A percentile compares a stretch with the other conserved stretches of the same genome.
These are phyloP conservation scores for Dendrolimus punctatus DNA, from an alignment of 1,140 invertebrate genomes.

Conservation along the genomic window DNA sequence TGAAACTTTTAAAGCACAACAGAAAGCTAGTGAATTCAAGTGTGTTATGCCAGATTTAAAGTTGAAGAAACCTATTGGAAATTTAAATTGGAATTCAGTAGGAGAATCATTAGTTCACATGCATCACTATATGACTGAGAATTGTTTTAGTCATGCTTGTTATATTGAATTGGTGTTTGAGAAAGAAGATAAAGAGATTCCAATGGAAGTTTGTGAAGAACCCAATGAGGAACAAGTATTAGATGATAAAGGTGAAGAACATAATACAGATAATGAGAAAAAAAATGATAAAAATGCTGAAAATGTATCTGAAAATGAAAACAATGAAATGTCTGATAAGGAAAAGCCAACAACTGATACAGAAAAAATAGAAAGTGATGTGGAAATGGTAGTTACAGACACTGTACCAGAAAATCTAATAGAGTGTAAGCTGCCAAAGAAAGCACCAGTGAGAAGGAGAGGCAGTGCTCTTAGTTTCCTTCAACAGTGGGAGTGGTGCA, in stretches of 20 bases:
- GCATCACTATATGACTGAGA: constrained; percentile 77
- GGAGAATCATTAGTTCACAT: constrained; percentile 79
- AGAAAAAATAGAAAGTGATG: constrained; percentile 60
- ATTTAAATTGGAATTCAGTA: constrained; percentile 78
- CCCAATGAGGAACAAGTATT: constrained; percentile 27
- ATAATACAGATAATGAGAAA: constrained; percentile 7
- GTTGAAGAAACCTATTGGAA: constrained; percentile 74
- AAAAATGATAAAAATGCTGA: constrained; percentile 38
- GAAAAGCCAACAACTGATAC: constrained; percentile 50
- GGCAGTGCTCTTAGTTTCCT: constrained; percentile 78
- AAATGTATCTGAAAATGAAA: constrained; percentile 54
- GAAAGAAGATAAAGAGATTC: constrained; percentile 33
- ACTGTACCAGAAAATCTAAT: constrained; percentile 20
- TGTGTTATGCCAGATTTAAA: constrained; percentile 74
- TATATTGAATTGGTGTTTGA: constrained; percentile 43
- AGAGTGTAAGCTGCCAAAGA: constrained; percentile 67
- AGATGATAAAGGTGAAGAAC: constrained; percentile 38
- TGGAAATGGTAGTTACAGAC: constrained; percentile 28
- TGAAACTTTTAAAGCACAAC: constrained; percentile 72
- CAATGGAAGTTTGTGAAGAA: constrained; percentile 33
- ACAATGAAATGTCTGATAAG: constrained; percentile 54
- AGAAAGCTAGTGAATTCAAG: constrained; percentile 69
- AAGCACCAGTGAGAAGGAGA: constrained; percentile 75
- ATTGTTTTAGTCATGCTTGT: constrained; percentile 67
- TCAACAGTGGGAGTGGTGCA: constrained; percentile 83